These are phyloP conservation scores for Phylloscopus trochilus DNA, from an alignment of 2,113 vertebrate genomes.

Conservation along the genomic window DNA sequence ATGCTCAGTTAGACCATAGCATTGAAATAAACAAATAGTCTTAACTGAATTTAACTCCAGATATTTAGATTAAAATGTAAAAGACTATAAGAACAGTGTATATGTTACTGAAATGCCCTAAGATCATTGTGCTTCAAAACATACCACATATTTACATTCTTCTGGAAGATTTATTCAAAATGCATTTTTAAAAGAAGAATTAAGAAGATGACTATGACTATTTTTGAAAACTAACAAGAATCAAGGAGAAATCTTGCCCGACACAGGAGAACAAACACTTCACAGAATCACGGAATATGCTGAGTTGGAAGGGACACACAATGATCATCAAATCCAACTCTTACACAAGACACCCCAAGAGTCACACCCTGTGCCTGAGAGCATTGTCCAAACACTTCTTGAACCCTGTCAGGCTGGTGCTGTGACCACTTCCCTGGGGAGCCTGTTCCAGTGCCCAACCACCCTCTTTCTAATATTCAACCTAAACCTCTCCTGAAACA, in stretches of 20 bases:
- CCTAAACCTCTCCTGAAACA: neutral
- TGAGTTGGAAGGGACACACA: neutral
- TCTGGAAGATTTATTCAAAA: neutral
- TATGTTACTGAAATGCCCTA: neutral
- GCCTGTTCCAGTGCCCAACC: neutral
- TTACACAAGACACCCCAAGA: neutral
- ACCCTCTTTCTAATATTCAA: neutral
- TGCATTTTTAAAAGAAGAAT: neutral
- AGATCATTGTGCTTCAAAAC: neutral
- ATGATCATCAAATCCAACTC: neutral
- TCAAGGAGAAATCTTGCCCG: neutral
- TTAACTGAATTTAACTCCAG: conserved; percentile 2
- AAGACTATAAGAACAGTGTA: neutral
- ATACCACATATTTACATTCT: neutral
- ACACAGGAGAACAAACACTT: neutral
- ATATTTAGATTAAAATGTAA: conserved; percentile 3
- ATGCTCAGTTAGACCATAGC: neutral
- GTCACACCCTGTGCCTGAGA: neutral
- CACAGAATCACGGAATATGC: neutral
- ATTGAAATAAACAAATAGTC: neutral
- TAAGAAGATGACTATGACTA: neutral
- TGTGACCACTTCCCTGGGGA: neutral
- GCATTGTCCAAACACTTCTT: neutral
- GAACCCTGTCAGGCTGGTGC: neutral
- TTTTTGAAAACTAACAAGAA: conserved; percentile 24